Evolutionary conservation across 2,797 vertebrate species (phyloP).

Genomic region (Myotis planiceps): DNA sequence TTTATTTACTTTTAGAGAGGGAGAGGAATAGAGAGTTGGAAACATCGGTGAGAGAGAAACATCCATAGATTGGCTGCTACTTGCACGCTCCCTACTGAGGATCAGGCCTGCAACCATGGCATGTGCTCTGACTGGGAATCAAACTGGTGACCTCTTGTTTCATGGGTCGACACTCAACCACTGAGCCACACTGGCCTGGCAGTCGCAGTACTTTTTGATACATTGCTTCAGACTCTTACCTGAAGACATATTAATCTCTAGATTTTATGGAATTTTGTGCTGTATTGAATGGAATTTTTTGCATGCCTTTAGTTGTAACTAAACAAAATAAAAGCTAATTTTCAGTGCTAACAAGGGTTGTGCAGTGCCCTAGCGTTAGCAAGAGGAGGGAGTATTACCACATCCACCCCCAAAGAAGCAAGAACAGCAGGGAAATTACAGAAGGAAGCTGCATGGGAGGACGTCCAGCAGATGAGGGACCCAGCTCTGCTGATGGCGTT

Average conservation of each 20-base stretch:
- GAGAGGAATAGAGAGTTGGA: no score
- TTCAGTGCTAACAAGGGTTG: background rate
- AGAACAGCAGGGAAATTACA: background rate
- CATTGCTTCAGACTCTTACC: background rate
- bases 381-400: background rate
- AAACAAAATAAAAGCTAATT: background rate
- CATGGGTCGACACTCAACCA: no score
- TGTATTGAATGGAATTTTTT: background rate
- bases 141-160: no score
- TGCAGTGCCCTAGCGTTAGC: accelerated
- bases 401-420: background rate
- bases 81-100: no score
- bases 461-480: background rate
- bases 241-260: background rate
- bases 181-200: no score
- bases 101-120: no score
- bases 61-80: no score
- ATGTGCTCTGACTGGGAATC: no score
- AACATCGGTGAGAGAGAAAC: no score
- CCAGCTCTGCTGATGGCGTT: background rate
- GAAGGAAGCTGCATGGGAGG: background rate
- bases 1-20: no score
- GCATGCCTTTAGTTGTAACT: background rate
- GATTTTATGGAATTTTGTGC: background rate
- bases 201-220: background rate